Percentiles rank a stretch among this genome's conserved stretches.
Evolutionary conservation across 1,140 invertebrate species (phyloP).

Genomic region (Scaptodrosophila lebanonensis): DNA sequence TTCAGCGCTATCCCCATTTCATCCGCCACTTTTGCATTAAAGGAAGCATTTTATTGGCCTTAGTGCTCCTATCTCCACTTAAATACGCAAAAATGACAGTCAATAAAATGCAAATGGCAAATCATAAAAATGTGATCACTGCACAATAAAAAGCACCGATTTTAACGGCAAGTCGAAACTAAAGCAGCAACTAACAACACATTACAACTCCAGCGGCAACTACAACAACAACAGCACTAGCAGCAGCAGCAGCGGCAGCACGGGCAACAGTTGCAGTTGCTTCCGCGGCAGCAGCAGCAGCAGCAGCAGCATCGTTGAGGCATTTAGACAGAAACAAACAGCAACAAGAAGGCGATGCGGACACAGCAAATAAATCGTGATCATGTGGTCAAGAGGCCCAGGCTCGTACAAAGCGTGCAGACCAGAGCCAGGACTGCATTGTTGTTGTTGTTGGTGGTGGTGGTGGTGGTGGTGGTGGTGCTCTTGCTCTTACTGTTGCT

Average conservation of each 20-base stretch:
- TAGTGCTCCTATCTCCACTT: too few species aligned
- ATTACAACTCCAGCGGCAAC: slow-evolving; percentile 3
- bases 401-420: slow-evolving; percentile 7
- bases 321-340: slow-evolving; percentile 62
- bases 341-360: slow-evolving; percentile 36
- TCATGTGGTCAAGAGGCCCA: slow-evolving; percentile 74
- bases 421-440: slow-evolving; percentile 1
- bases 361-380: slow-evolving; percentile 74
- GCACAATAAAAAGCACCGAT: slow-evolving; percentile 3
- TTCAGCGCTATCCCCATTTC: too few species aligned
- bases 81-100: too few species aligned
- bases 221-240: slow-evolving; percentile 12
- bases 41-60: slow-evolving; percentile 2
- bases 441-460: neutral
- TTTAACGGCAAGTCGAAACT: slow-evolving; percentile 4
- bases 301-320: slow-evolving; percentile 56
- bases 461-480: slow-evolving; percentile 2
- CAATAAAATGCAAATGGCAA: too few species aligned
- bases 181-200: slow-evolving; percentile 1
- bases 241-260: slow-evolving; percentile 12
- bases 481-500: neutral
- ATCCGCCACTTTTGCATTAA: slow-evolving; percentile 4
- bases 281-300: slow-evolving; percentile 47
- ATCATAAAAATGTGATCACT: slow-evolving; percentile 24
- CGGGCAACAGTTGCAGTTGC: slow-evolving; percentile 40